Conservation (phyloP, 35 echinoderm and acorn worm genomes). For the Lytechinus variegatus region DNA sequence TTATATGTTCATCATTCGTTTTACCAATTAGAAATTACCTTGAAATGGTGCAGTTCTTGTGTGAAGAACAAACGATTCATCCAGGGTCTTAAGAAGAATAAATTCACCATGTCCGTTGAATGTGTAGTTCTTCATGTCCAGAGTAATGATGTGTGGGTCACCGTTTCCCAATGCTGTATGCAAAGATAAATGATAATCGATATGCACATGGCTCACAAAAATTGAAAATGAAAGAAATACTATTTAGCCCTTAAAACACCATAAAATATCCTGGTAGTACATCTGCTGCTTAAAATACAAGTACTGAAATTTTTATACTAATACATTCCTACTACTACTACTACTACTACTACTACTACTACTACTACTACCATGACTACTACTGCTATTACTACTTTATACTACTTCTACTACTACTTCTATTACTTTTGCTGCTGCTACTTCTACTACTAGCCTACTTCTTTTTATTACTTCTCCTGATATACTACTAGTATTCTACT, state of each 20-base stretch:
- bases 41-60: neutral
- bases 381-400: neutral
- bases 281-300: too few species aligned
- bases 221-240: neutral
- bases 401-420: too few species aligned
- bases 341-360: neutral
- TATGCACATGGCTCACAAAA: neutral
- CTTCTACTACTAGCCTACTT: too few species aligned
- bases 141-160: constrained; percentile 39
- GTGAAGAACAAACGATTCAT: constrained; percentile 9
- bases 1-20: too few species aligned
- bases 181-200: neutral
- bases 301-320: neutral
- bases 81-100: neutral
- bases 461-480: too few species aligned
- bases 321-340: neutral
- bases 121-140: constrained; percentile 26
- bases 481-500: too few species aligned
- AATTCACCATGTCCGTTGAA: constrained; percentile 52
- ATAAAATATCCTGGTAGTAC: too few species aligned
- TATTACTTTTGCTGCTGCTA: too few species aligned
- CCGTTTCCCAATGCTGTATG: neutral
- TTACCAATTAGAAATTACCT: neutral
- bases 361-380: neutral
- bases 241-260: too few species aligned